phyloP scores from a whole-genome alignment of 2,797 vertebrate species.

The Acomys russatus region DNA sequence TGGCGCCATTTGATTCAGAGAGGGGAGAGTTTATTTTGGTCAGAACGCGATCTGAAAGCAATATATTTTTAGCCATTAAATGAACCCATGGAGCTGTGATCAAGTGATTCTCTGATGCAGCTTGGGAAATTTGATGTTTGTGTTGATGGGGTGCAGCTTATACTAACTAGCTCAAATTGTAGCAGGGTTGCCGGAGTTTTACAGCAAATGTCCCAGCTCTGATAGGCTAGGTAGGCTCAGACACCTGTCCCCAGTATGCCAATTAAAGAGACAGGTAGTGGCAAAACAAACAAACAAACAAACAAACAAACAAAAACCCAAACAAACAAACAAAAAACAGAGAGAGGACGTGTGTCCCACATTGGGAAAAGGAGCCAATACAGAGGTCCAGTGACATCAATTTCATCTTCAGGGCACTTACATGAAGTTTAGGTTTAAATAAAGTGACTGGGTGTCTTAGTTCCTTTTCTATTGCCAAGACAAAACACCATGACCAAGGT shows the following conservation, averaged over 20 bases:
- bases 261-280: not conserved
- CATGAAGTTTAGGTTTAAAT: not conserved
- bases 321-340: no score
- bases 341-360: not conserved
- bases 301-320: no score
- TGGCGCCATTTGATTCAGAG: slow-evolving; percentile 15
- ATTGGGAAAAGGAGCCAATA: not conserved
- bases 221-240: not conserved
- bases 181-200: not conserved
- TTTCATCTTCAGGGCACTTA: not conserved
- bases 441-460: not conserved
- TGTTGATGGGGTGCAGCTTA: not conserved
- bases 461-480: not conserved
- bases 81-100: not conserved
- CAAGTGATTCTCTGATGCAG: not conserved
- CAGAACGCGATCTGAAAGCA: slow-evolving; percentile 53
- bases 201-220: not conserved
- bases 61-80: not conserved
- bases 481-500: not conserved
- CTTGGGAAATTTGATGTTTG: not conserved
- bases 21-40: slow-evolving; percentile 31
- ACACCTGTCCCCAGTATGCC: not conserved
- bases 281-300: no score
- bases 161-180: not conserved
- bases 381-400: not conserved